Base-by-base conservation (phyloP, 1,140 invertebrate genomes). In the Trachymyrmex septentrionalis region DNA sequence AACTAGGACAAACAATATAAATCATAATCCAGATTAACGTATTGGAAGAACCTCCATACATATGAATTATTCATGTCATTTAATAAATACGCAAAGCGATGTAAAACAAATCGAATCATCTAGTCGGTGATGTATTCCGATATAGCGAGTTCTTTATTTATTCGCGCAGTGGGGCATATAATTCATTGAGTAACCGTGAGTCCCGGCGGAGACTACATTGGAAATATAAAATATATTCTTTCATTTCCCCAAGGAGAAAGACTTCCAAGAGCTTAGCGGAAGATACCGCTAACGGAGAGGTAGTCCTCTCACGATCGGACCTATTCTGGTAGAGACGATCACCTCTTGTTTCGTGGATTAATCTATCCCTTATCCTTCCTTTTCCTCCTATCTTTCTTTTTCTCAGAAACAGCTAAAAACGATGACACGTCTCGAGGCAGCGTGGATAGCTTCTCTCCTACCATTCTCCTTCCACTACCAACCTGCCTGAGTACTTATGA, bases 291-390 rank as follows among this genome's bases (percentile, higher is more conserved):
- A 55, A 61, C 66, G 69, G 77, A 67, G 53, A 88, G 67, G 86
- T 90, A 90, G 88, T 87, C 89, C 69, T 66, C 88, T 90, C 88
- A 90, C 86, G 89, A 90, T 90, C 82, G 55, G 82, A 88, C 86
- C 86, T 34, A 87, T 87, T 88, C 81, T 77, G 27, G 21, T 21
- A 59, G 75, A 80, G 81, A 69, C 82, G 77, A 90, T 90, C 88
- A 86, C 82, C 57, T 80, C 48, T 87, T 81, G 69, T 59, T 59
- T 73, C 38, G 71, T 63, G 63, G 75, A 90, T 90, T 90, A 90
- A 90, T 90, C 81, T 82, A 48, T 27, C 80, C 38, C 50, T 84
- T 67, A 64, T 53, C 61, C 78, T 72, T n/a, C 9, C 12, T 55
- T 27, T 57, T 59, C 7, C 53, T 48, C 50, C 3, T 63, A 63